Evolutionary conservation across 2,888 invertebrate species (phyloP).

Genomic region (Sthenelais limicola): DNA sequence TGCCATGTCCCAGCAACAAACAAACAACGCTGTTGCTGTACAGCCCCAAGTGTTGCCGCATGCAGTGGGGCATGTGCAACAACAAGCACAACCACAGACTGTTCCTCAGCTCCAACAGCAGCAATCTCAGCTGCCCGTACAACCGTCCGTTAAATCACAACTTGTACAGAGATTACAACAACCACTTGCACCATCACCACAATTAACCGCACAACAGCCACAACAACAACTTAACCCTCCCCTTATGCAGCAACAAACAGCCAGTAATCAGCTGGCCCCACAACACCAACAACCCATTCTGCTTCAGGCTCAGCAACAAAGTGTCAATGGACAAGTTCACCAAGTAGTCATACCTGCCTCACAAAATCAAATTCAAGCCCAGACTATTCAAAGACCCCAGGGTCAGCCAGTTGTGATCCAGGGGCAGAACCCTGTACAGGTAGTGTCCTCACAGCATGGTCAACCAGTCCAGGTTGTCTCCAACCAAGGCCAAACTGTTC

Average conservation of each 20-base stretch:
- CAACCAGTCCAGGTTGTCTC: no score
- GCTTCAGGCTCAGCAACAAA: neutral
- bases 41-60: neutral
- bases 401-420: neutral
- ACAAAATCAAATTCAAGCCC: no score
- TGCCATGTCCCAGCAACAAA: neutral
- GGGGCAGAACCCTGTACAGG: no score
- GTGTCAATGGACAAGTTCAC: slow-evolving; percentile 13
- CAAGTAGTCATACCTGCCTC: slow-evolving; percentile 9
- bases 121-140: slow-evolving; percentile 6
- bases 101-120: neutral
- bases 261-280: slow-evolving; percentile 13
- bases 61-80: neutral
- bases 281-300: slow-evolving; percentile 27
- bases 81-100: slow-evolving; percentile 1
- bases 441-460: no score
- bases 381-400: no score
- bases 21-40: neutral
- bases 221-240: neutral
- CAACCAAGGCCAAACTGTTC: no score
- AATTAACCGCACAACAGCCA: slow-evolving; percentile 4
- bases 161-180: slow-evolving; percentile 27
- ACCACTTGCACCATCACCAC: slow-evolving; percentile 14
- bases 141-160: slow-evolving; percentile 34
- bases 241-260: slow-evolving; percentile 17